Evolutionary conservation across 2,113 vertebrate genomes (phyloP).

Genomic region (Abramis brama): DNA sequence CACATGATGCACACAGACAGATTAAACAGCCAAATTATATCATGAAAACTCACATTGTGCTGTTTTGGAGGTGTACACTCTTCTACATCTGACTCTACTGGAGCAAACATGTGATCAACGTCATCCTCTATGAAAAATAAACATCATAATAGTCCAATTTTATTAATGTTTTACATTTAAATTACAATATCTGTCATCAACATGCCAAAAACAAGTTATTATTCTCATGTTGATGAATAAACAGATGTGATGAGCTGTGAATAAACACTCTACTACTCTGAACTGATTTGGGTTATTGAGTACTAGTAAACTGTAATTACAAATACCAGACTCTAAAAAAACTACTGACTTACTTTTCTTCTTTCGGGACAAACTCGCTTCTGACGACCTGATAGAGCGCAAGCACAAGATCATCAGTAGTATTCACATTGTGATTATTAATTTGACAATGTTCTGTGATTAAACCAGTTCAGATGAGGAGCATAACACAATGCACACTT

Average conservation of each 20-base stretch:
- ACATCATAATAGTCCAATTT: neutral
- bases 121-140: slow-evolving; percentile 12
- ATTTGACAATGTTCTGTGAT: neutral
- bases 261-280: neutral
- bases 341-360: neutral
- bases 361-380: neutral
- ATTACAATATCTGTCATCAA: neutral
- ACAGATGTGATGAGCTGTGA: neutral
- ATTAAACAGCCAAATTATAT: neutral
- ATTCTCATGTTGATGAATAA: slow-evolving; percentile 23
- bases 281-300: neutral
- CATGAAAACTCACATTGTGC: slow-evolving; percentile 5
- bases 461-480: neutral
- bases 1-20: neutral
- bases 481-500: neutral
- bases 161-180: neutral
- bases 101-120: neutral
- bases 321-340: neutral
- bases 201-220: neutral
- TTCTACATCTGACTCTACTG: slow-evolving; percentile 24
- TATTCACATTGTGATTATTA: neutral
- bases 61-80: neutral
- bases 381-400: slow-evolving; percentile 12
- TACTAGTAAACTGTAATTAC: neutral
- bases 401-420: neutral